A percentile compares a stretch with the other conserved stretches of the same genome.
Conservation (phyloP, 2,113 vertebrate species). For the Corythornis madagascariensis region DNA sequence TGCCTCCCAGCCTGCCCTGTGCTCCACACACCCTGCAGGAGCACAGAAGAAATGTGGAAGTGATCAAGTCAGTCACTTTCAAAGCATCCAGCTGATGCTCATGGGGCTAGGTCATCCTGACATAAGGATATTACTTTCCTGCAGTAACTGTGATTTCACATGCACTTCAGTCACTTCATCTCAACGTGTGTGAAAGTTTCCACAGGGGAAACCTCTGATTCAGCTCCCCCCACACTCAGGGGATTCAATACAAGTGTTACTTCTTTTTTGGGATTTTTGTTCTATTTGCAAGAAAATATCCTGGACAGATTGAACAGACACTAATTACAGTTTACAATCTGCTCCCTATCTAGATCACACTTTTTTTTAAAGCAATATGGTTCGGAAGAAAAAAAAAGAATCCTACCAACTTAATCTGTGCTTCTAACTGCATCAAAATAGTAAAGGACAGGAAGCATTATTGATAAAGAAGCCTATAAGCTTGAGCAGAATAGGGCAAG, state of each 20-base stretch:
- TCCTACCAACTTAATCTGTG: neutral
- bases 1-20: neutral
- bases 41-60: slow-evolving; percentile 25
- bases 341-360: neutral
- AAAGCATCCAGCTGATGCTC: slow-evolving; percentile 34
- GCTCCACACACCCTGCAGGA: neutral
- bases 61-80: slow-evolving; percentile 47
- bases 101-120: slow-evolving; percentile 14
- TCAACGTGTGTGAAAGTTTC: slow-evolving; percentile 4
- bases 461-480: neutral
- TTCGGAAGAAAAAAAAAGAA: neutral
- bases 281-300: neutral
- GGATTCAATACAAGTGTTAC: neutral
- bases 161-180: slow-evolving; percentile 5
- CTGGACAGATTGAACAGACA: neutral
- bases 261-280: slow-evolving; percentile 7
- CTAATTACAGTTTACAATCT: neutral
- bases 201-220: neutral
- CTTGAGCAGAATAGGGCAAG: neutral
- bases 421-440: neutral
- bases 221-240: neutral
- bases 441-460: neutral
- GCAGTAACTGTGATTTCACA: neutral
- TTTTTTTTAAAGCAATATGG: neutral
- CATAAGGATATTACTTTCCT: slow-evolving; percentile 36